Evolutionary conservation across 2,888 invertebrate species (phyloP).

Genomic region (Cryptocephalus moraei): DNA sequence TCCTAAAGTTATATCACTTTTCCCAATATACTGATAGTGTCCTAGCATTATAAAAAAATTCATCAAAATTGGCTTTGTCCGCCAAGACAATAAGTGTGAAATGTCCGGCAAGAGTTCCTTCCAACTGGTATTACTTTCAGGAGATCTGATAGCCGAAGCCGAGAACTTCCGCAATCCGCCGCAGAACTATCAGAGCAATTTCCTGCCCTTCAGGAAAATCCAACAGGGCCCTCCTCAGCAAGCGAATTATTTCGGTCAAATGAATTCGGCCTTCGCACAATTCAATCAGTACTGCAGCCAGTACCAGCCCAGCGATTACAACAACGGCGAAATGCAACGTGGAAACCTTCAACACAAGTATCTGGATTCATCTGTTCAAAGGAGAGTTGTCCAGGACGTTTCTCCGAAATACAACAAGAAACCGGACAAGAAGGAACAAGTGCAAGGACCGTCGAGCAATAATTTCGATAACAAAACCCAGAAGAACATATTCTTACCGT

Average conservation of each 20-base stretch:
- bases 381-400: too few relatives aligned
- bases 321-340: too few relatives aligned
- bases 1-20: too few relatives aligned
- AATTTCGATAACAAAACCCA: background rate
- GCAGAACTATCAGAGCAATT: conserved; percentile 2
- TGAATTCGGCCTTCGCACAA: conserved; percentile 13
- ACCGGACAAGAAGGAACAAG: background rate
- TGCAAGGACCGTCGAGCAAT: too few relatives aligned
- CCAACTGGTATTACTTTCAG: conserved; percentile 1
- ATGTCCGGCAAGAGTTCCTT: background rate
- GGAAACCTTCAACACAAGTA: too few relatives aligned
- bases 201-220: background rate
- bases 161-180: conserved; percentile 7
- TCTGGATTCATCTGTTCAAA: too few relatives aligned
- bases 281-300: conserved; percentile 3
- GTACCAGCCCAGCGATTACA: background rate
- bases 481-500: too few relatives aligned
- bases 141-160: conserved; percentile 6
- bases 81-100: too few relatives aligned
- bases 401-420: too few relatives aligned
- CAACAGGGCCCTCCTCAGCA: conserved; percentile 2
- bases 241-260: conserved; percentile 5
- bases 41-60: too few relatives aligned
- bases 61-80: too few relatives aligned
- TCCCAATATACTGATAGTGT: too few relatives aligned